Conservation (phyloP, 2,797 vertebrate species). For the Amniataba percoides region DNA sequence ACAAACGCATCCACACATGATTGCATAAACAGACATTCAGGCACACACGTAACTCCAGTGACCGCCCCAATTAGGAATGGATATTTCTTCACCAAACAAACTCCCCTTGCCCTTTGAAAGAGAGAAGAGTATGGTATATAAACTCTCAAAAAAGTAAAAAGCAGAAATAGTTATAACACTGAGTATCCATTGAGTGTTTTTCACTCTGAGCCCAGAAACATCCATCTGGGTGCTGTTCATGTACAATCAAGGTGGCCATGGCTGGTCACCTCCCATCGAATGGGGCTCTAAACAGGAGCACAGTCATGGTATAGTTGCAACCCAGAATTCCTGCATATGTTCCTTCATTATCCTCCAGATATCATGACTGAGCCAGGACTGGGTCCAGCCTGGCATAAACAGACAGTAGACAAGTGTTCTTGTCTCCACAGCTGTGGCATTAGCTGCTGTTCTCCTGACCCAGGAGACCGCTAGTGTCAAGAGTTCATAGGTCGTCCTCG, state of each 20-base stretch:
- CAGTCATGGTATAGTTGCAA: slow-evolving; percentile 49
- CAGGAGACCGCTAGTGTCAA: slow-evolving; percentile 33
- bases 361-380: slow-evolving; percentile 42
- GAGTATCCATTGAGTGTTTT: slow-evolving; percentile 44
- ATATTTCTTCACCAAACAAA: slow-evolving; percentile 72
- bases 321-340: slow-evolving; percentile 54
- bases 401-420: slow-evolving; percentile 46
- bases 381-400: slow-evolving; percentile 49
- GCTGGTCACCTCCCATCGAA: slow-evolving; percentile 35
- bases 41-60: slow-evolving; percentile 81
- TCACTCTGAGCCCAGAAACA: slow-evolving; percentile 48
- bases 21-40: slow-evolving; percentile 58
- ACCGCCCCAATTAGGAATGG: slow-evolving; percentile 86
- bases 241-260: slow-evolving; percentile 38
- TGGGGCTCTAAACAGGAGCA: slow-evolving; percentile 53
- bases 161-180: slow-evolving; percentile 55
- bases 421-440: slow-evolving; percentile 43
- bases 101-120: slow-evolving; percentile 67
- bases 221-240: slow-evolving; percentile 46
- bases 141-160: slow-evolving; percentile 71
- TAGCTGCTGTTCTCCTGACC: slow-evolving; percentile 61
- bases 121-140: slow-evolving; percentile 59
- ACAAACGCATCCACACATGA: slow-evolving; percentile 46
- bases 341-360: slow-evolving; percentile 48
- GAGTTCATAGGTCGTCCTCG: slow-evolving; percentile 91